phyloP scores from a whole-genome alignment of 2,113 vertebrate species.

The Oxyura jamaicensis region DNA sequence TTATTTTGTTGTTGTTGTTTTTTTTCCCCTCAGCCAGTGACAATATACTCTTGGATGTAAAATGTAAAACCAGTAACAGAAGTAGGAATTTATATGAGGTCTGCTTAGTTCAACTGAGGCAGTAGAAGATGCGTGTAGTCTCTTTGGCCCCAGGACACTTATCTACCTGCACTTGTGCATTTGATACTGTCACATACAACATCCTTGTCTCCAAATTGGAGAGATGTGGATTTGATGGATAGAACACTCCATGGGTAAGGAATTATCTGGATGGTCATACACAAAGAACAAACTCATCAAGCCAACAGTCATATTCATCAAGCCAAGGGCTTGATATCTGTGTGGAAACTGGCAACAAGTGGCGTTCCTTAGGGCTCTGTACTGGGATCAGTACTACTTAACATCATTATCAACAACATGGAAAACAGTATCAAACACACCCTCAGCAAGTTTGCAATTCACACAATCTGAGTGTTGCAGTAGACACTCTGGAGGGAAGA shows the following conservation, averaged over 20 bases:
- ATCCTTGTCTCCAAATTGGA: not conserved
- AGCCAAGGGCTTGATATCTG: rapidly evolving
- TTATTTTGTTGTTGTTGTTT: not conserved
- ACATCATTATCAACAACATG: not conserved
- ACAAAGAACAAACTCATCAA: not conserved
- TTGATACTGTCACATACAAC: not conserved
- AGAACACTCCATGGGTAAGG: rapidly evolving
- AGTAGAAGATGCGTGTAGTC: not conserved
- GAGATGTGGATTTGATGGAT: not conserved
- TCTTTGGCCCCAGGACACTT: not conserved
- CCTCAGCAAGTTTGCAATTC: not conserved
- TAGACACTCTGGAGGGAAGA: not conserved
- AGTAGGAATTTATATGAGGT: not conserved
- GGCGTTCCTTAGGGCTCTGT: not conserved
- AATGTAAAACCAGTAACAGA: not conserved
- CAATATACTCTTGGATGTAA: not conserved
- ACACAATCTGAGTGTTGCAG: not conserved
- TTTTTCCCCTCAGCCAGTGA: not conserved
- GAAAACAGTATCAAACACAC: too few species aligned
- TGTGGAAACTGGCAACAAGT: rapidly evolving
- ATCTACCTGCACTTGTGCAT: not conserved
- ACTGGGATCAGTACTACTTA: not conserved
- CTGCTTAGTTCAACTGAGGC: not conserved
- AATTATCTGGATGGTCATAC: rapidly evolving
- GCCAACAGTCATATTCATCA: too few species aligned